Conservation (phyloP, 2,797 vertebrate species). For the Argyrosomus regius region DNA sequence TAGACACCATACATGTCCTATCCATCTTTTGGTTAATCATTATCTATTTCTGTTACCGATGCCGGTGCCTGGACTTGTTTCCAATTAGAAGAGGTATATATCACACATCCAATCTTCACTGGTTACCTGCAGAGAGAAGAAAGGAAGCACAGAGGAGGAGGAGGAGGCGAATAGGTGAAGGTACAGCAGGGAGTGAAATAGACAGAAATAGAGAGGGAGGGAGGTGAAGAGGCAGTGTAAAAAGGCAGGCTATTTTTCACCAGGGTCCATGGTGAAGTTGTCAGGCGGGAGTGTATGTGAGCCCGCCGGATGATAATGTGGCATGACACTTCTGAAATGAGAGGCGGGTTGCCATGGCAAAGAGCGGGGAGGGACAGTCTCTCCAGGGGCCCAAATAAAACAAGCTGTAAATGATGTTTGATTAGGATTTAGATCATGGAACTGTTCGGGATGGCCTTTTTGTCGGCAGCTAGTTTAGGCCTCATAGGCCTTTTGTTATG, state of each 20-base stretch:
- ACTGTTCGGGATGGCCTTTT: slow-evolving; percentile 90
- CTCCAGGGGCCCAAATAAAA: slow-evolving; percentile 98
- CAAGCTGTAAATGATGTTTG: slow-evolving; percentile 99
- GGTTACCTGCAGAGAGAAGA: slow-evolving; percentile 68
- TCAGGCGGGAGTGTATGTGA: slow-evolving; percentile 94
- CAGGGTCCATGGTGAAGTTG: slow-evolving; percentile 93
- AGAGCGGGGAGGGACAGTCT: slow-evolving; percentile 92
- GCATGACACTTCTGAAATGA: slow-evolving; percentile 99
- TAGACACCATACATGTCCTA: slow-evolving; percentile 69
- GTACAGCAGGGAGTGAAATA: slow-evolving; percentile 65
- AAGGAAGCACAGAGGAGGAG: slow-evolving; percentile 34
- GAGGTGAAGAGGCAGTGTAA: slow-evolving; percentile 59
- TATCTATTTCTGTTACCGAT: slow-evolving; percentile 67
- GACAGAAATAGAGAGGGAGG: slow-evolving; percentile 59
- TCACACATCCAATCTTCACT: slow-evolving; percentile 65
- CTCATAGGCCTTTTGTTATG: slow-evolving; percentile 55
- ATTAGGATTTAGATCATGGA: slow-evolving; percentile 99
- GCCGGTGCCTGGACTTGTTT: slow-evolving; percentile 62
- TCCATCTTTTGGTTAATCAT: slow-evolving; percentile 71
- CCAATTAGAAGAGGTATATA: slow-evolving; percentile 72
- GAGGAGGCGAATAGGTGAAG: slow-evolving; percentile 46
- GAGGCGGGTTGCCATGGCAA: slow-evolving; percentile 98
- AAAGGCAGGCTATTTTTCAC: slow-evolving; percentile 82
- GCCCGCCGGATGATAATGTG: slow-evolving; percentile 97
- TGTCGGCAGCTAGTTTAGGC: slow-evolving; percentile 70